A percentile compares a stretch with the other conserved stretches of the same genome.
Evolutionary conservation across 2,113 vertebrate genomes (phyloP).

Genomic region (Spermophilus dauricus): DNA sequence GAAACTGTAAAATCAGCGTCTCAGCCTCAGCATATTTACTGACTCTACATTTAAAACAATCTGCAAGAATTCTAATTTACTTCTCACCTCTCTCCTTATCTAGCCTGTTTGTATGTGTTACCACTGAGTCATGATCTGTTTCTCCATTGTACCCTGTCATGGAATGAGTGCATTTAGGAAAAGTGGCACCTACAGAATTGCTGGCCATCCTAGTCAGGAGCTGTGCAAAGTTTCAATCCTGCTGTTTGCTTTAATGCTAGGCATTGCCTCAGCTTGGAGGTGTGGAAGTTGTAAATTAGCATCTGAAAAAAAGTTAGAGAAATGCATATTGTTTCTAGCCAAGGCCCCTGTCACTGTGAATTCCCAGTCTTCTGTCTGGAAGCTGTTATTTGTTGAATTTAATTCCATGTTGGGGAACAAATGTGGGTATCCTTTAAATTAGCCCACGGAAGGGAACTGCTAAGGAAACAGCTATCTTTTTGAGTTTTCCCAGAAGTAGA

Average conservation of each 20-base stretch:
- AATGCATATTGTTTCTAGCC: neutral
- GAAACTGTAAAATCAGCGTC: constrained; percentile 14
- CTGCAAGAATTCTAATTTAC: neutral
- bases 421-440: neutral
- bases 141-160: accelerated
- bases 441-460: neutral
- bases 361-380: neutral
- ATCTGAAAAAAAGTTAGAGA: too few relatives aligned
- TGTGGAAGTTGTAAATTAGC: constrained; percentile 54
- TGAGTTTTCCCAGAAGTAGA: neutral
- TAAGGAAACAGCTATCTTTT: neutral
- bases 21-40: neutral
- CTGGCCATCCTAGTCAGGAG: neutral
- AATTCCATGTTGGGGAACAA: neutral
- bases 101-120: neutral
- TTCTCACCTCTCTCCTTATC: neutral
- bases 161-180: neutral
- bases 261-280: constrained; percentile 48
- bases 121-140: neutral
- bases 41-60: neutral
- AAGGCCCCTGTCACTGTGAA: neutral
- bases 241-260: constrained; percentile 61
- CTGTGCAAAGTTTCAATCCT: neutral
- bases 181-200: neutral
- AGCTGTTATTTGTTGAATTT: neutral